Conservation (phyloP, 2,113 vertebrate genomes). For the Rostratula benghalensis region DNA sequence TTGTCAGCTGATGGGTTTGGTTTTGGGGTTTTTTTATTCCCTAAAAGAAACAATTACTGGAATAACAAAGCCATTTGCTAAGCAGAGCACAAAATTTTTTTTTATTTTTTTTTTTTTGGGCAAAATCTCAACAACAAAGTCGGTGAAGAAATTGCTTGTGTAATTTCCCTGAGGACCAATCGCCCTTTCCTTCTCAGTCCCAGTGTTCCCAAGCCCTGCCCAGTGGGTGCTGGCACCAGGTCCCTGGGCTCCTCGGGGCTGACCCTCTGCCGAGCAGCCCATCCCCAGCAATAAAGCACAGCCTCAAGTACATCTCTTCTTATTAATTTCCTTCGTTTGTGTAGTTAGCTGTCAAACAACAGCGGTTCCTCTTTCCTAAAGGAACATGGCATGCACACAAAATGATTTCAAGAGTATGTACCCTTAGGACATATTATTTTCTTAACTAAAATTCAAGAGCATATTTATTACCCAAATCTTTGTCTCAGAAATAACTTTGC, state of each 20-base stretch:
- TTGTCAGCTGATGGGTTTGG: neutral
- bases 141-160: constrained; percentile 8
- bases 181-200: neutral
- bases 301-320: neutral
- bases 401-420: neutral
- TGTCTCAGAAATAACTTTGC: constrained; percentile 4
- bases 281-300: neutral
- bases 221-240: accelerated
- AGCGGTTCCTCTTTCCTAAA: neutral
- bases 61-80: constrained; percentile 34
- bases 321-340: neutral
- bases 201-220: neutral
- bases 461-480: constrained; percentile 36
- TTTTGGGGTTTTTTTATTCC: constrained; percentile 12
- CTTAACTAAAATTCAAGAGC: constrained; percentile 60
- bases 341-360: constrained; percentile 48
- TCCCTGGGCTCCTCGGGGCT: neutral
- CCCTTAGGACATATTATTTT: constrained; percentile 49
- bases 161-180: constrained; percentile 56
- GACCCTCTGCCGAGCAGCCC: neutral
- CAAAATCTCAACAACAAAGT: neutral
- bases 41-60: neutral
- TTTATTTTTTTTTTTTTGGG: neutral
- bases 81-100: neutral
- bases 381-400: neutral